Evolutionary conservation across 2,113 vertebrate species (phyloP), one percentile per base, ranked within the genome.

Genomic region (Zosterops lateralis): DNA sequence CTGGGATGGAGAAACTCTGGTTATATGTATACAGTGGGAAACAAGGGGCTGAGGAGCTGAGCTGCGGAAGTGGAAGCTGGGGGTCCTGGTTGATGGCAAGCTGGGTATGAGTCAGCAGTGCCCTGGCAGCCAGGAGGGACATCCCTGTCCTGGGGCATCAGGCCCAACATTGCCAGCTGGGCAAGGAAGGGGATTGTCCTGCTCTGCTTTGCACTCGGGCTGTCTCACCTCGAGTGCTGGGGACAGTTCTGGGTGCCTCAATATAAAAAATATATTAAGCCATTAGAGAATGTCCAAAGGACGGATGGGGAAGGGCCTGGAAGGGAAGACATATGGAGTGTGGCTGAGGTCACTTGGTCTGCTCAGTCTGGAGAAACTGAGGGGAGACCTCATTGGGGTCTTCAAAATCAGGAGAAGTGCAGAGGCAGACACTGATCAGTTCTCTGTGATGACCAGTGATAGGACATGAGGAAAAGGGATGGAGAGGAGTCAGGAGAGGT

Each of bases 131-230:
- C 45, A 61, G 38, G 5, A 32, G n/a, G 18, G 21, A 17, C 29
- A 57, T 16, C 42, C 3, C 5, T 76, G 32, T n/a, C 3, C 5
- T 76, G 32, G 6, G 31, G 1, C 9, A 58, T 4, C 13, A 26
- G 36, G 7, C 3, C 2, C 8, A 58, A 10, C 31, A 34, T 10
- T 0, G 0, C 1, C 20, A 42, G 20, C 10, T 0, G 0, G 31
- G 10, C 13, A 31, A 66, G 20, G 17, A 2, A 51, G 47, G 12
- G 47, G 17, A 26, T 28, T 60, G 26, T 77, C 15, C 38, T 1
- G 0, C 4, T 53, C 62, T 36, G 11, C 17, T 32, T 17, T 45
- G 36, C 0, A 0, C 9, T 53, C 22, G 12, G 12, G 15, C 1
- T 0, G 9, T 14, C 32, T 53, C 15, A 13, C 12, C 22, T n/a